Conservation (phyloP, 2,888 invertebrate species). For the Alentia gelatinosa region DNA sequence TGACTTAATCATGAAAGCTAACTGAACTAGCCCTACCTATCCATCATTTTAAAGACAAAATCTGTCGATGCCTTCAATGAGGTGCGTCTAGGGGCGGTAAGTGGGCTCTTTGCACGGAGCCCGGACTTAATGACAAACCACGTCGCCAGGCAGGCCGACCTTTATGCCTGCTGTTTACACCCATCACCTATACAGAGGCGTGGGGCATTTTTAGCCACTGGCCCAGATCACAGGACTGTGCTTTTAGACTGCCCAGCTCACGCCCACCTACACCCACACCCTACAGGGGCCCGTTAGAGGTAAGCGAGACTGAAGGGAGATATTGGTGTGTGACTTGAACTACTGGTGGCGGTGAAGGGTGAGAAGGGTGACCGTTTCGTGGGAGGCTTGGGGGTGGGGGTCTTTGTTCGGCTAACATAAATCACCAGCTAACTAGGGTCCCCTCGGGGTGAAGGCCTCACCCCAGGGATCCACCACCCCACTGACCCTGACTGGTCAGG, state of each 20-base stretch:
- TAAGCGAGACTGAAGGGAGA: background rate
- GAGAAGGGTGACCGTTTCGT: background rate
- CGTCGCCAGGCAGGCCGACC: background rate
- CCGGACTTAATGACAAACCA: background rate
- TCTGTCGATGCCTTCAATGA: background rate
- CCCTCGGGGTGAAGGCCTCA: conserved; percentile 8
- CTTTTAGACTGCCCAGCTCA: background rate
- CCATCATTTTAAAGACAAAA: background rate
- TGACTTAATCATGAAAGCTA: background rate
- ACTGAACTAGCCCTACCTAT: background rate
- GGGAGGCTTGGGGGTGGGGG: background rate
- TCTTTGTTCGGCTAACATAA: background rate
- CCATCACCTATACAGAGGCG: background rate
- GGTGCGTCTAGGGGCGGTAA: background rate
- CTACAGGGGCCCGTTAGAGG: background rate
- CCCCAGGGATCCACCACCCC: conserved; percentile 33
- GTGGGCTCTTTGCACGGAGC: background rate
- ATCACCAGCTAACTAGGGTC: conserved; percentile 44
- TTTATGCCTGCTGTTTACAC: background rate
- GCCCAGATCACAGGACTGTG: background rate
- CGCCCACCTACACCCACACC: background rate
- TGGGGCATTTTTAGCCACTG: background rate
- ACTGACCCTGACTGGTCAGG: conserved; percentile 28
- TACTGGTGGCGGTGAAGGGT: background rate
- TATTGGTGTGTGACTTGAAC: background rate